Conservation (phyloP, 2,888 invertebrate genomes). For the Cantharis nigra region DNA sequence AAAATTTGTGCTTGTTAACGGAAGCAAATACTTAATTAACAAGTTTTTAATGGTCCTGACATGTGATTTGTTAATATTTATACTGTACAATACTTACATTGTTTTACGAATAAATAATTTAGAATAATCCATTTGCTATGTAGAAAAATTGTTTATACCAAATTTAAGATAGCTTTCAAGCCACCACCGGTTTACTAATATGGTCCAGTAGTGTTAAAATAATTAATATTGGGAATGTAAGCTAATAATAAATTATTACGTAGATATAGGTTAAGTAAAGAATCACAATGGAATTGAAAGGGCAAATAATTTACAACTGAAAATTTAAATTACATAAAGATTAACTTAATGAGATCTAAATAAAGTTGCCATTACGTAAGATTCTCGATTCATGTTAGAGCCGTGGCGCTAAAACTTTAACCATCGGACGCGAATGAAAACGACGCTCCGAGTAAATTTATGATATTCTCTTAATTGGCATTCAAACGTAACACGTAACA, state of each 20-base stretch:
- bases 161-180: no score
- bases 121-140: no score
- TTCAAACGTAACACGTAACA: not conserved
- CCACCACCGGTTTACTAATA: no score
- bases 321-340: constrained; percentile 2
- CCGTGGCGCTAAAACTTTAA: not conserved
- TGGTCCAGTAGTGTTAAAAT: not conserved
- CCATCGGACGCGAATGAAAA: not conserved
- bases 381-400: not conserved
- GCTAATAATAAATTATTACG: not conserved
- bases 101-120: no score
- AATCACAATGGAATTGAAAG: not conserved
- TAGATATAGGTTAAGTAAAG: not conserved
- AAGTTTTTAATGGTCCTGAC: no score
- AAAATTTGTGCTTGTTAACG: no score
- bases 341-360: not conserved
- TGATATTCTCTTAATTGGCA: not conserved
- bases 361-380: not conserved
- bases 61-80: no score
- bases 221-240: not conserved
- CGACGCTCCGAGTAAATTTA: not conserved
- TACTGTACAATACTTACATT: no score
- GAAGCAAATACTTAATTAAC: no score
- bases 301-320: not conserved
- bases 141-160: no score